Percentiles rank a stretch among this genome's conserved stretches.
These are phyloP conservation scores for Ctenochaetus hawaiiensis DNA, from an alignment of 2,797 vertebrate genomes.

Conservation along the genomic window DNA sequence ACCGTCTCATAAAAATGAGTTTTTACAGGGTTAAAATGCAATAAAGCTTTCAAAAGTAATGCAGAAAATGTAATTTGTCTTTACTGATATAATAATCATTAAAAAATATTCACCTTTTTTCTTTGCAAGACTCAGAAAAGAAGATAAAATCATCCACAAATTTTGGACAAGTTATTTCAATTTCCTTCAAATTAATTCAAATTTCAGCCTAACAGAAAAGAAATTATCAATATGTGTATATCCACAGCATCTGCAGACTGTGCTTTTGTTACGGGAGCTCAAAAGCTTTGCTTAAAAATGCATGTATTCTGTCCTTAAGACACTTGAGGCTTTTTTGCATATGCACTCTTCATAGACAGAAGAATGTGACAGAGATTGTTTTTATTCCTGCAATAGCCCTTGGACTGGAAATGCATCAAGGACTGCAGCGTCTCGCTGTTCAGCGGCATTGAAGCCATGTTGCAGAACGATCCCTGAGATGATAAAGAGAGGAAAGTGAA, in stretches of 20 bases:
- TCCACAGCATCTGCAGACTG: not conserved
- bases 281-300: not conserved
- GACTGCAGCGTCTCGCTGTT: constrained; percentile 56
- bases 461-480: constrained; percentile 78
- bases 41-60: constrained; percentile 59
- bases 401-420: constrained; percentile 45
- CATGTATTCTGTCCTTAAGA: not conserved
- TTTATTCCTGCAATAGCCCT: constrained; percentile 47
- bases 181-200: not conserved
- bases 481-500: constrained; percentile 85
- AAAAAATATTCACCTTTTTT: too few relatives aligned
- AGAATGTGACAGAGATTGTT: constrained; percentile 53
- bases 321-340: constrained; percentile 25
- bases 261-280: not conserved
- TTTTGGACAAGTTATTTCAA: not conserved
- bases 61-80: constrained; percentile 24
- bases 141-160: not conserved
- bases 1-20: constrained; percentile 54
- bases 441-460: constrained; percentile 62
- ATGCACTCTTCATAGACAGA: constrained; percentile 24
- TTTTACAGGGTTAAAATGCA: constrained; percentile 63
- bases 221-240: not conserved
- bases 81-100: not conserved
- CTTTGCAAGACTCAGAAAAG: too few relatives aligned
- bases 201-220: constrained; percentile 12